Evolutionary conservation across 2,888 invertebrate species (phyloP), one percentile per base, ranked within the genome.

Genomic region (Scotopteryx bipunctaria): DNA sequence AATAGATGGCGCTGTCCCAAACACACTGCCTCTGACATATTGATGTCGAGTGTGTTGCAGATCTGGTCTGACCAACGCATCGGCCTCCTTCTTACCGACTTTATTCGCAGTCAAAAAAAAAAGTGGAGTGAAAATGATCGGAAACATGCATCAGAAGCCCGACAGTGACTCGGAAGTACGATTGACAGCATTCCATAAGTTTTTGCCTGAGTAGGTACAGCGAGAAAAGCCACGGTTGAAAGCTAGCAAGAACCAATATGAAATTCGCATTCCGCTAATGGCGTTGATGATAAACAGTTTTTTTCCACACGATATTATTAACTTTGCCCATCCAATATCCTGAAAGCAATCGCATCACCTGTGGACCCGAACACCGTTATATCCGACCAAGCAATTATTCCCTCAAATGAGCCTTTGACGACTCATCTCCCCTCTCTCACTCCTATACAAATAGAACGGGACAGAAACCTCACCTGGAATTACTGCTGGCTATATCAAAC

Each of bases 391-490:
- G 14, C 40, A 37, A 40, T 51, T 46, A 38, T 21, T 42, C 35
- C 27, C 29, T 27, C 21, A 55, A 61, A 56, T 56, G 51, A 49
- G 14, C 54, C 9, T 47, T 43, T 27, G 31, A 27, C 27, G 23
- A 38, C 17, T 38, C 33, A 13, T 23, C 23, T 25, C 9, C 41
- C 53, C 55, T 46, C 55, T 41, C 29, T 54, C 58, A 38, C 48
- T 55, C 58, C 11, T 49, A 44, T 9, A 23, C 46, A 50, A 53
- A 57, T 53, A 55, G 59, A 53, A 31, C 40, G 45, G 29, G 48
- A 59, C 55, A 55, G 56, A 27, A 56, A 49, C 36, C 31, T 42
- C 53, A 58, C 52, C 55, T 52, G 60, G 32, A 33, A 46, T 36
- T 53, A 37, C 36, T 29, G 15, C 32, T 27, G 8, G 29, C 25